These are phyloP conservation scores for Cephus pygmeus DNA, from an alignment of 2,888 invertebrate species.

Conservation along the genomic window DNA sequence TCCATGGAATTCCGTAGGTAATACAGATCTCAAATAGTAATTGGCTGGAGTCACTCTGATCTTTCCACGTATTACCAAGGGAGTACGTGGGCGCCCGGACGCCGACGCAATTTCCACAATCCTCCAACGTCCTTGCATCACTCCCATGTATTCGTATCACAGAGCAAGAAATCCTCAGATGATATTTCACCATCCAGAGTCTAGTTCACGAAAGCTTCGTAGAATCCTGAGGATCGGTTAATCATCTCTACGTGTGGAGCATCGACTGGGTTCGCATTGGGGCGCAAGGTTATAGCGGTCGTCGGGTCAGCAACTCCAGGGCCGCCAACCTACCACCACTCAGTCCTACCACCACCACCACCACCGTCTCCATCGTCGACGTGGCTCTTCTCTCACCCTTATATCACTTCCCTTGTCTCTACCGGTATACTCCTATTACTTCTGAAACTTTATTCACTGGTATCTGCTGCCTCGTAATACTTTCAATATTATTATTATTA, in stretches of 20 bases:
- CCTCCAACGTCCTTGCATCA: not conserved
- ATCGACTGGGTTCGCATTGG: constrained; percentile 13
- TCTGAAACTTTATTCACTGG: not conserved
- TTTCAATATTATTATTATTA: not conserved
- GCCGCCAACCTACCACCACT: constrained; percentile 31
- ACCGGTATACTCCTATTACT: not conserved
- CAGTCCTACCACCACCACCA: constrained; percentile 1
- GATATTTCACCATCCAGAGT: not conserved
- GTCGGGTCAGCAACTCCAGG: constrained; percentile 64
- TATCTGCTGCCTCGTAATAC: not conserved
- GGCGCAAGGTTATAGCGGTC: constrained; percentile 63
- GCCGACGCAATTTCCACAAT: not conserved
- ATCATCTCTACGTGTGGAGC: not conserved
- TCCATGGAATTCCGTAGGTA: not conserved
- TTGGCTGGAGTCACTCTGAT: not conserved
- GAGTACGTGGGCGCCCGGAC: not conserved
- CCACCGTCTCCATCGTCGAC: constrained; percentile 3
- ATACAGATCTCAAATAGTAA: not conserved
- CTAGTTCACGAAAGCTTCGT: not conserved
- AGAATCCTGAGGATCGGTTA: not conserved
- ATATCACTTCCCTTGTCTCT: constrained; percentile 8
- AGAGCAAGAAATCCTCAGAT: not conserved
- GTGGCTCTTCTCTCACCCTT: not conserved
- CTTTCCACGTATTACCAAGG: not conserved
- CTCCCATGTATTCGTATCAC: not conserved